Evolutionary conservation across 2,113 vertebrate genomes (phyloP), one percentile per base, ranked within the genome.

Genomic region (Notarius lentiginosus): DNA sequence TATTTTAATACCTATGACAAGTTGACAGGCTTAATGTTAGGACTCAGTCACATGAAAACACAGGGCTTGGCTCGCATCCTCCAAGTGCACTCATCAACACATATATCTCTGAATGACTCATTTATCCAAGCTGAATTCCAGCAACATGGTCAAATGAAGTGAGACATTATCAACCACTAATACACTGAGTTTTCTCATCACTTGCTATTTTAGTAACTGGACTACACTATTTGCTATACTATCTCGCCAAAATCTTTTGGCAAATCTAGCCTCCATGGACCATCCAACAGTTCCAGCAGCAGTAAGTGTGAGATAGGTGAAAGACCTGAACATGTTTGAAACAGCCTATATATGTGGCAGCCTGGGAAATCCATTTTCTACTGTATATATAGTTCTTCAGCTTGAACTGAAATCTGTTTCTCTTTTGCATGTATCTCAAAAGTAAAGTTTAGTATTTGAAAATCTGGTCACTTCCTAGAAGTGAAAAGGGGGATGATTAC

Each of bases 261-360:
- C 53, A 75, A 34, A 41, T 20, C 12, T 58, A 18, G 18, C 18
- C 22, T 58, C 15, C 30, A 84, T 58, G 83, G 75, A 47, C 68
- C 68, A 84, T 49, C 22, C 15, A 41, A 56, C 17, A 8, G 51
- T n/a, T 84, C 2, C 24, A 84, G 12, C n/a, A 86, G 49, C n/a
- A 79, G 63, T 77, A 9, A 84, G n/a, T 53, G 63, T 84, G 75
- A 86, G 65, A 34, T 58, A 30, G n/a, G 55, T 79, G 55, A 58
- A 58, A 9, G n/a, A 58, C 27, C 84, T 34, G 60, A 41, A 51
- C 34, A 56, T 2, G 34, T 83, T 88, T 68, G 70, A 83, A 76
- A 79, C 51, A 61, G 55, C 47, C 30, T 56, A 34, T 58, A 58
- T 20, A 47, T 56, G 63, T 65, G 30, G 53, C 30, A 30, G 53